Base-by-base conservation (phyloP, 2,113 vertebrate genomes). In the Equus quagga region DNA sequence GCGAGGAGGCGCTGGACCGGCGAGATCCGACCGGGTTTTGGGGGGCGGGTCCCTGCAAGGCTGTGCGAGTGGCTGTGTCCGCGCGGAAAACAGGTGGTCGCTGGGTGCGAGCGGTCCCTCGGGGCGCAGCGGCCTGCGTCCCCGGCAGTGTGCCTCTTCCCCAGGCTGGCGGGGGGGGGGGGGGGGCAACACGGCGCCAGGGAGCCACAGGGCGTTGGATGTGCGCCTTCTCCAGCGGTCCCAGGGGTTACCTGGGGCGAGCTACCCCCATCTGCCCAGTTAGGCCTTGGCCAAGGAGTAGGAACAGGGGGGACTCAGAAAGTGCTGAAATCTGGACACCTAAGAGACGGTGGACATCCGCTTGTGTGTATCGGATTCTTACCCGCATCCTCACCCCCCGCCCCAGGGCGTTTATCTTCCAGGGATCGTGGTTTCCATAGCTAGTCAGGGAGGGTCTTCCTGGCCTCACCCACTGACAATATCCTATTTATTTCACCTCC, bases 51-150 rank as follows among this genome's bases (percentile, higher is more conserved):
- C 83, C 49, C 60, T 5, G 24, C 73, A 6, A 54, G 31, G 41
- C 10, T 18, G 83, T n/a, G 72, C 7, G 19, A 46, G 33, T 14
- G 56, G 72, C 31, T 21, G 64, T 8, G 2, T 18, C 12, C 4
- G 31, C 9, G 9, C 26, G 1, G 33, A 70, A 36, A 96, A 93
- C 96, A 96, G 97, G 93, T 95, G 96, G 95, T 64, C 24, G 49
- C 33, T 0, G 23, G n/a, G 67, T 13, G 62, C 46, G 2, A 4
- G 65, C 6, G 1, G 79, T 28, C 62, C 69, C 75, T 41, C 7
- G 21, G 72, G 92, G 89, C 49, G 18, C 49, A 3, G 64, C 2
- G 23, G 89, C 69, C 18, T 44, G 75, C 2, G 8, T 15, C 8
- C 23, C 12, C 51, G 26, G 76, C n/a, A 2, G 31, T 5, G 69